Percentiles rank a stretch among this genome's conserved stretches.
phyloP scores from a whole-genome alignment of 1,140 invertebrate genomes.

The Intoshia linei region DNA sequence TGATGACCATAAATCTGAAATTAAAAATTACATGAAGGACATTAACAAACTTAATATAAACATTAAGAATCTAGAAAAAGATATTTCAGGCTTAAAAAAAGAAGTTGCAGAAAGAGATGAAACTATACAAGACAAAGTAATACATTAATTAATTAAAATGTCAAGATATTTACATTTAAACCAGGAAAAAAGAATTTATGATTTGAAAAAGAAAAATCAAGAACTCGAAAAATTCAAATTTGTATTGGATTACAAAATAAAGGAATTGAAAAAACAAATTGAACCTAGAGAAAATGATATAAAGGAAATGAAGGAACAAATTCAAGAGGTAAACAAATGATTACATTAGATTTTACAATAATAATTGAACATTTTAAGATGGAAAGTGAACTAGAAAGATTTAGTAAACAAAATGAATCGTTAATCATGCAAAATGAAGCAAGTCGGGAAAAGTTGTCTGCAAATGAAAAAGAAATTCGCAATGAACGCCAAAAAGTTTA shows the following conservation, averaged over 20 bases:
- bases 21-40: constrained; percentile 34
- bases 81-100: constrained; percentile 23
- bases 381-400: constrained; percentile 34
- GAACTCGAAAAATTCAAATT: constrained; percentile 61
- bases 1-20: constrained; percentile 35
- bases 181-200: constrained; percentile 40
- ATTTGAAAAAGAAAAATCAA: constrained; percentile 45
- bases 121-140: constrained; percentile 39
- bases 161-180: too few species aligned
- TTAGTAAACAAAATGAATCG: constrained; percentile 31
- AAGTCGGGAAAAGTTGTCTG: constrained; percentile 9
- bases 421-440: constrained; percentile 25
- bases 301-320: constrained; percentile 40
- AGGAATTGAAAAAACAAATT: constrained; percentile 45
- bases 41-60: constrained; percentile 37
- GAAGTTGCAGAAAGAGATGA: constrained; percentile 37
- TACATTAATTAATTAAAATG: neutral
- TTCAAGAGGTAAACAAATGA: constrained; percentile 28
- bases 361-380: constrained; percentile 15
- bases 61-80: constrained; percentile 31
- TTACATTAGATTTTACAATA: constrained; percentile 1
- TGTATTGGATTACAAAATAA: constrained; percentile 52
- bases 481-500: constrained; percentile 28
- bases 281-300: constrained; percentile 41
- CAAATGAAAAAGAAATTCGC: constrained; percentile 32